Evolutionary conservation across 2,797 vertebrate genomes (phyloP), one percentile per base, ranked within the genome.

Genomic region (Sebastolobus alascanus): DNA sequence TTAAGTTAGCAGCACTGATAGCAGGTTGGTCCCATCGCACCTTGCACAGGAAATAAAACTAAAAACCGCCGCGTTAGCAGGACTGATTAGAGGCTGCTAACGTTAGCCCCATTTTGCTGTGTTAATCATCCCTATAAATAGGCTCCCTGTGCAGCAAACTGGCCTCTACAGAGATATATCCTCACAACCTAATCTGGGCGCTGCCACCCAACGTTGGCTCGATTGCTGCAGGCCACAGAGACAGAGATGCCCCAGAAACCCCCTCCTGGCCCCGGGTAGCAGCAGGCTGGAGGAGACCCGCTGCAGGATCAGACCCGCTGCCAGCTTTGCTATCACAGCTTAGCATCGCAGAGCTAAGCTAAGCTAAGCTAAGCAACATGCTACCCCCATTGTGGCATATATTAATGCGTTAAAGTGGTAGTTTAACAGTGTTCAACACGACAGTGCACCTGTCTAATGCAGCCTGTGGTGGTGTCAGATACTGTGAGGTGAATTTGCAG

Each of bases 1-100:
- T 43, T 43, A 14, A 43, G 67, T 72, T 88, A 89, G 79, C 89
- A 79, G 22, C 46, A 1, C 29, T 25, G 85, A 25, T 25, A 25
- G 25, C 25, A 25, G 25, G 73, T 90, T 18, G 63, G 63, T 37
- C 69, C 27, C 79, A 61, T 78, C 63, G 90, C 94, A 95, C 93
- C 94, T 95, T 94, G 92, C 92, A 86, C 65, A 37, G 75, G 87
- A 84, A 89, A 93, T 87, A 83, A 83, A 88, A 89, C 59, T 2
- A 0, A 43, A 43, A 43, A 43, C 40, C 40, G 40, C 40, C 0
- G 40, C 40, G 40, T 43, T 43, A 43, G 40, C 40, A 43, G 14
- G 13, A 43, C 40, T 43, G 40, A 43, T 25, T 25, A 25, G 13
- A 43, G 40, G 40, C 13, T 43, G 40, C 40, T 43, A 43, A 66